These are phyloP conservation scores for Ophiodon elongatus DNA, from an alignment of 2,113 vertebrate species.

Conservation along the genomic window DNA sequence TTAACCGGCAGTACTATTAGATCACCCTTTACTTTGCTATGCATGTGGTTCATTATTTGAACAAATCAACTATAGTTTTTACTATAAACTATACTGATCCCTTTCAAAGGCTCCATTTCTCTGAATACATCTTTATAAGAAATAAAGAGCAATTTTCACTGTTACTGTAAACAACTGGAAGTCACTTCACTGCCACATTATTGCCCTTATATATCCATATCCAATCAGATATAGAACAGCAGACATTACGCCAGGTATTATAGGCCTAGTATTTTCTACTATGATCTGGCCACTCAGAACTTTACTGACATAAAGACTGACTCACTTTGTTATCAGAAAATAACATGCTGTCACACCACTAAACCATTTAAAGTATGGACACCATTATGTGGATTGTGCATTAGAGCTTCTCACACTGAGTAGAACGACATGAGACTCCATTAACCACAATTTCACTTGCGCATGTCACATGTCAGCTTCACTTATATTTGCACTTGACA, in stretches of 20 bases:
- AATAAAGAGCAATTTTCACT: background rate
- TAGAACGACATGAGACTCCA: slow-evolving; percentile 2
- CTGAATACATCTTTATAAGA: background rate
- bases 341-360: slow-evolving; percentile 47
- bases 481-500: slow-evolving; percentile 15
- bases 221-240: slow-evolving; percentile 21
- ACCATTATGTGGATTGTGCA: slow-evolving; percentile 44
- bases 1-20: background rate
- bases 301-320: slow-evolving; percentile 25
- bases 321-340: slow-evolving; percentile 50
- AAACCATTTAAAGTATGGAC: slow-evolving; percentile 40
- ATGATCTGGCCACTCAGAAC: slow-evolving; percentile 3
- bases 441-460: slow-evolving; percentile 4
- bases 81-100: background rate
- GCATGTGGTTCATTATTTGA: background rate
- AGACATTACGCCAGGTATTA: slow-evolving; percentile 14
- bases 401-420: slow-evolving; percentile 33
- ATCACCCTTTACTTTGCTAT: background rate
- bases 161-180: slow-evolving; percentile 9
- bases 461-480: slow-evolving; percentile 28
- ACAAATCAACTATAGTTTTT: background rate
- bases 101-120: background rate
- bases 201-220: background rate
- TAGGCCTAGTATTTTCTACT: slow-evolving; percentile 22
- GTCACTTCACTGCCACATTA: background rate